These are phyloP conservation scores for Nothobranchius kuhntae DNA, from an alignment of 2,113 vertebrate genomes.

Conservation along the genomic window DNA sequence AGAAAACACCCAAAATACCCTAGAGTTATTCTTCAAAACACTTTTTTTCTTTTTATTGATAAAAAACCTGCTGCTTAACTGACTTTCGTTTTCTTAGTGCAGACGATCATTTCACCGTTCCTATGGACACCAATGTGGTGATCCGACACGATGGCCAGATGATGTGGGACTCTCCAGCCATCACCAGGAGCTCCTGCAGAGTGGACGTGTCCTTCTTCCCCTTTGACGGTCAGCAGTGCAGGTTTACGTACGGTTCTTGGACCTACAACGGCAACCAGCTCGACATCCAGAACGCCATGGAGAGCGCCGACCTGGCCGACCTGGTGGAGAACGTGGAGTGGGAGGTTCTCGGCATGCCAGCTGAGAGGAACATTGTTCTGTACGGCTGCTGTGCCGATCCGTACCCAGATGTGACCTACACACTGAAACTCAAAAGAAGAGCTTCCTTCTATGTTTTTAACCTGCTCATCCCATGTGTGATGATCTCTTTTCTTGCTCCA, in stretches of 20 bases:
- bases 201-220: constrained; percentile 93
- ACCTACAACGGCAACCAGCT: constrained; percentile 91
- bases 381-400: constrained; percentile 93
- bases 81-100: constrained; percentile 74
- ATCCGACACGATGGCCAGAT: constrained; percentile 84
- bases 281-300: constrained; percentile 80
- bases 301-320: constrained; percentile 82
- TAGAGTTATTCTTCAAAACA: neutral
- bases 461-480: constrained; percentile 89
- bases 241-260: constrained; percentile 93
- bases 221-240: constrained; percentile 87
- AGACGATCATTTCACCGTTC: constrained; percentile 80
- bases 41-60: neutral
- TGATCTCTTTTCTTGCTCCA: constrained; percentile 91
- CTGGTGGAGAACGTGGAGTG: constrained; percentile 92
- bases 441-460: constrained; percentile 92
- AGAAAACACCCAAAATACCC: too few relatives aligned
- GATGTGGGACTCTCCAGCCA: constrained; percentile 89
- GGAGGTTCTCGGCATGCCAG: constrained; percentile 89
- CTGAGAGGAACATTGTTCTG: constrained; percentile 79
- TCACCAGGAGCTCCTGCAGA: constrained; percentile 92
- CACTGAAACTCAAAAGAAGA: constrained; percentile 83
- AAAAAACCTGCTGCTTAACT: neutral
- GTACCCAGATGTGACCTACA: constrained; percentile 91
- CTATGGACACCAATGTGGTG: constrained; percentile 91